These are phyloP conservation scores for Troides aeacus DNA, from an alignment of 2,888 invertebrate genomes.

Conservation along the genomic window DNA sequence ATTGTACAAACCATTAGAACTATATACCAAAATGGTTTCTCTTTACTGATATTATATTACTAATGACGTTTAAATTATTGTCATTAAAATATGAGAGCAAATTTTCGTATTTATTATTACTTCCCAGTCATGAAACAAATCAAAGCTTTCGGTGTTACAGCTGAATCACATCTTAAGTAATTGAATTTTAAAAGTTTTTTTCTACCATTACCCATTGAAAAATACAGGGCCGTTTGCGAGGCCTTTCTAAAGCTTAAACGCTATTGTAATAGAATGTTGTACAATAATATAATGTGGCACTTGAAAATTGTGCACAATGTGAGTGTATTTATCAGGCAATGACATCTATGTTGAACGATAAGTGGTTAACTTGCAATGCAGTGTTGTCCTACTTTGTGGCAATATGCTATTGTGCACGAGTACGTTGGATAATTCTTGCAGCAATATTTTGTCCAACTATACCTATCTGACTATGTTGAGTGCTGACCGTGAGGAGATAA, in stretches of 20 bases:
- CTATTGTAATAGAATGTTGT: conserved; percentile 41
- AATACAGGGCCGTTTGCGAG: conserved; percentile 19
- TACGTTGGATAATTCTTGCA: background rate
- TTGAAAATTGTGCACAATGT: conserved; percentile 38
- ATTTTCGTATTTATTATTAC: background rate
- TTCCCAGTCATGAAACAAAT: too few species aligned
- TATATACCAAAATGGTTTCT: background rate
- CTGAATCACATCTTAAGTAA: background rate
- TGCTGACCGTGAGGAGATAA: background rate
- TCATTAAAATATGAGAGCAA: background rate
- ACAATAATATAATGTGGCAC: conserved; percentile 60
- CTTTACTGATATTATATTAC: background rate
- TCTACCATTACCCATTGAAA: conserved; percentile 6
- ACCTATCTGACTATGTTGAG: background rate
- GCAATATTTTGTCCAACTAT: background rate
- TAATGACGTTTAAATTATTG: background rate
- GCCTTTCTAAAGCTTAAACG: conserved; percentile 31
- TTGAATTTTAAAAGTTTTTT: background rate
- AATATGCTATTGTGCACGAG: conserved; percentile 3
- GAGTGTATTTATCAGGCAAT: conserved; percentile 41
- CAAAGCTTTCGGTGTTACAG: background rate
- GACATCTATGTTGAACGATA: conserved; percentile 35
- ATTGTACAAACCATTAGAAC: background rate
- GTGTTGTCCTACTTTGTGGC: conserved; percentile 9
- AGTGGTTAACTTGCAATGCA: conserved; percentile 32